phyloP scores from a whole-genome alignment of 1,140 invertebrate species.

The Drosophila parvula region DNA sequence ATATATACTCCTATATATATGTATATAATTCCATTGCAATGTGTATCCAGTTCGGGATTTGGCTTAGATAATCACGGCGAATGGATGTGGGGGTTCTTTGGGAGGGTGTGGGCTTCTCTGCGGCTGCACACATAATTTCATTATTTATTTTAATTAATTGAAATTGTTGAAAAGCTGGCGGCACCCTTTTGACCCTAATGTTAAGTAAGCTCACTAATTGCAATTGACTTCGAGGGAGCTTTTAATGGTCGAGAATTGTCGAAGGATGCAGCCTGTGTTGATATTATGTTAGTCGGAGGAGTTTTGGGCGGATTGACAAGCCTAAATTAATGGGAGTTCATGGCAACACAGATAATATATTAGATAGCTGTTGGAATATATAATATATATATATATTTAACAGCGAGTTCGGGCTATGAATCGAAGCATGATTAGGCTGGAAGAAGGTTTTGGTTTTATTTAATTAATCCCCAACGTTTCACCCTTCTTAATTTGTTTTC shows the following conservation, averaged over 20 bases:
- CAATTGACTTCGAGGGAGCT: slow-evolving; percentile 35
- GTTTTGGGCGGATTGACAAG: background rate
- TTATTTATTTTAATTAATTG: slow-evolving; percentile 80
- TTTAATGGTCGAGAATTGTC: slow-evolving; percentile 8
- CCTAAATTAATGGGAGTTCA: background rate
- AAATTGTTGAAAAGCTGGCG: slow-evolving; percentile 62
- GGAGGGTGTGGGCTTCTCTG: background rate
- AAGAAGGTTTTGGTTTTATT: too few relatives aligned
- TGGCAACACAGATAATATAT: too few relatives aligned
- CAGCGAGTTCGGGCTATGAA: too few relatives aligned
- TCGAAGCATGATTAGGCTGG: too few relatives aligned
- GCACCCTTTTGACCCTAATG: slow-evolving; percentile 53
- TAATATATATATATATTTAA: too few relatives aligned
- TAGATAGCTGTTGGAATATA: too few relatives aligned
- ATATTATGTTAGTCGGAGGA: background rate
- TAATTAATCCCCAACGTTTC: too few relatives aligned
- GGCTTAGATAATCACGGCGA: slow-evolving; percentile 42
- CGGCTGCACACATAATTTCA: slow-evolving; percentile 56
- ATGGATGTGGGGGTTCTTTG: too few relatives aligned
- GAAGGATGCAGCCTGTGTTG: background rate
- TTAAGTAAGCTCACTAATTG: slow-evolving; percentile 50
- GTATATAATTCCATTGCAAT: slow-evolving; percentile 14
- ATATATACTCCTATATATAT: background rate
- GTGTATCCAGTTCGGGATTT: slow-evolving; percentile 54
- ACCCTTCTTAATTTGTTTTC: too few relatives aligned